Base-by-base conservation (phyloP, 2,797 vertebrate genomes). In the Mergus octosetaceus region DNA sequence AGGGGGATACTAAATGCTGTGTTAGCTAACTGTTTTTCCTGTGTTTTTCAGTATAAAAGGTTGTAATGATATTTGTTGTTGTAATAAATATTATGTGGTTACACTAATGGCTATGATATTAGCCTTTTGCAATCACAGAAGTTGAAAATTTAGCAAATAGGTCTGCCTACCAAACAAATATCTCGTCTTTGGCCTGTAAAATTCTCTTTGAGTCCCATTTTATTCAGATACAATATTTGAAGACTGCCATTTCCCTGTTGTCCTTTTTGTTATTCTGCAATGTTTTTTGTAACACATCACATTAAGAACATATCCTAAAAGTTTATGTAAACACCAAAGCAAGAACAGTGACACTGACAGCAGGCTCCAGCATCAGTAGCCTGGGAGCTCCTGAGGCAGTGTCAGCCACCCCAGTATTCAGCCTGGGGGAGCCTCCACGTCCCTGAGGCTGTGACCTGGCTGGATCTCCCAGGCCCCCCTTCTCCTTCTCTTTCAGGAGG, bases 331-430 rank as follows among this genome's bases (percentile, higher is more conserved):
- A 45, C 22, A 77, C 13, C 20, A 13, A 78, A 66, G n/a, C n/a
- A 65, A n/a, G 30, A 53, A 4, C 54, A 54, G 58, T 60, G 66
- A 13, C 60, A 7, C 0, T 28, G 47, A 13, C 11, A 9, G 30
- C 2, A 1, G n/a, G 45, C 36, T 6, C 13, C 36, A 3, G 6
- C 36, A 4, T 0, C 9, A 54, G 3, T 2, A 51, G 27, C 20
- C 77, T 36, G 53, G 21, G 39, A 84, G 73, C 70, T 78, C 66
- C 51, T 57, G 90, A 36, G 85, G 41, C 57, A 47, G 61, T 57
- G 43, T 83, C 60, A 68, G 53, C 49, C 47, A 5, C 5, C 20
- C 24, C 27, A 15, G 6, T 28, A 9, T 71, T 87, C 65, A 76
- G 43, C 36, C 14, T 28, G 4, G 8, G 2, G 51, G n/a, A 91